Evolutionary conservation across 1,140 invertebrate species (phyloP).

Genomic region (Drosophila pseudoananassae): DNA sequence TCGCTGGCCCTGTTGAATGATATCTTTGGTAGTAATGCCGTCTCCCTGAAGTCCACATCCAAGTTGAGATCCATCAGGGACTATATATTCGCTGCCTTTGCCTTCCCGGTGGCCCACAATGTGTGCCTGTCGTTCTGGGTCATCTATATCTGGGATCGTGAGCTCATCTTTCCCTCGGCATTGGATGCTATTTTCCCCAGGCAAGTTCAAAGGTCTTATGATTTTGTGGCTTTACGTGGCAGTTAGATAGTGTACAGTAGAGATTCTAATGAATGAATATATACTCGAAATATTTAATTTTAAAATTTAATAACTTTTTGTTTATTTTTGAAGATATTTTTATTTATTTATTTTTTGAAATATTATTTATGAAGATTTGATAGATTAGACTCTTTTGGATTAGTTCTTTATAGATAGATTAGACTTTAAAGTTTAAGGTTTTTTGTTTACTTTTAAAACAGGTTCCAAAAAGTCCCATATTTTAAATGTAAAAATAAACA

Average conservation of each 20-base stretch:
- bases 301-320: too few relatives aligned
- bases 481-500: too few relatives aligned
- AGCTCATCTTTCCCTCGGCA: conserved; percentile 71
- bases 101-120: conserved; percentile 74
- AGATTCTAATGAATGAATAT: background rate
- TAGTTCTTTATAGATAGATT: too few relatives aligned
- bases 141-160: conserved; percentile 72
- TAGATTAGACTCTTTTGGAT: too few relatives aligned
- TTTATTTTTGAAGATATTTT: too few relatives aligned
- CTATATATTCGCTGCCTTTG: conserved; percentile 70
- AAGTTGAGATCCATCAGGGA: conserved; percentile 48
- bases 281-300: too few relatives aligned
- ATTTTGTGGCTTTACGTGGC: conserved; percentile 2
- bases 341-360: too few relatives aligned
- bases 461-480: too few relatives aligned
- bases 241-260: background rate
- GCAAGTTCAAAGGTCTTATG: conserved; percentile 23
- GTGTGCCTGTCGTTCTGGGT: conserved; percentile 73
- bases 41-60: conserved; percentile 42
- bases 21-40: conserved; percentile 55
- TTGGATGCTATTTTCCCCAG: conserved; percentile 71
- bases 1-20: conserved; percentile 66
- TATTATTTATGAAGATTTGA: too few relatives aligned
- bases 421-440: too few relatives aligned
- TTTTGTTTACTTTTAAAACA: too few relatives aligned